Conservation (phyloP, 2,113 vertebrate genomes). For the Carassius gibelio region DNA sequence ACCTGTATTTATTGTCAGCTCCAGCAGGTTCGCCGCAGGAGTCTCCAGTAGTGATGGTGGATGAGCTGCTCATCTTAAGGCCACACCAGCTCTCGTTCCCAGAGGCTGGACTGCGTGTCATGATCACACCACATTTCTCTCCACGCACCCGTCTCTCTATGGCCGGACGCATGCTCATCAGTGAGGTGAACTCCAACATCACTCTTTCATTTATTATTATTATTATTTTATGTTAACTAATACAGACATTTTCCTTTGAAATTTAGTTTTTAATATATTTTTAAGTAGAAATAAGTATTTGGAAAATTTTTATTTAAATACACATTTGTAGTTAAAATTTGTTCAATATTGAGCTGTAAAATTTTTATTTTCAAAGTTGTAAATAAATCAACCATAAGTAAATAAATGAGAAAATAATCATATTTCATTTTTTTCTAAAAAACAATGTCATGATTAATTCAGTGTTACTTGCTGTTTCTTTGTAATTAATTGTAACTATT, state of each 20-base stretch:
- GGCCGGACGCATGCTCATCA: slow-evolving; percentile 81
- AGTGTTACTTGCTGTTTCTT: not conserved
- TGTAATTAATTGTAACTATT: not conserved
- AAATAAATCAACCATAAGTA: too few relatives aligned
- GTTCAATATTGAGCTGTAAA: too few relatives aligned
- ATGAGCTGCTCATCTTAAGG: slow-evolving; percentile 76
- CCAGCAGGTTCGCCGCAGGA: slow-evolving; percentile 63
- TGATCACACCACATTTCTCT: slow-evolving; percentile 82
- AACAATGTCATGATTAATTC: too few relatives aligned
- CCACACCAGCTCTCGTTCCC: slow-evolving; percentile 80
- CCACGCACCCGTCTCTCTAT: slow-evolving; percentile 79
- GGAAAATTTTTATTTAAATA: too few relatives aligned
- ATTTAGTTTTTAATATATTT: too few relatives aligned
- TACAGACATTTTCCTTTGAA: not conserved
- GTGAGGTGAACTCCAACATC: slow-evolving; percentile 68
- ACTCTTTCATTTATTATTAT: too few relatives aligned
- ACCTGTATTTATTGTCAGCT: slow-evolving; percentile 50
- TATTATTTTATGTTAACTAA: not conserved
- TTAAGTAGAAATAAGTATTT: too few relatives aligned
- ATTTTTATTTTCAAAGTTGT: too few relatives aligned
- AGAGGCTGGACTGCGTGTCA: slow-evolving; percentile 77
- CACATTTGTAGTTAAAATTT: too few relatives aligned
- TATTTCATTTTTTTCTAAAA: too few relatives aligned
- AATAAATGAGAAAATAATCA: too few relatives aligned
- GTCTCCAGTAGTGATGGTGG: slow-evolving; percentile 77